These are phyloP conservation scores for Myathropa florea DNA, from an alignment of 2,888 invertebrate species.

Conservation along the genomic window DNA sequence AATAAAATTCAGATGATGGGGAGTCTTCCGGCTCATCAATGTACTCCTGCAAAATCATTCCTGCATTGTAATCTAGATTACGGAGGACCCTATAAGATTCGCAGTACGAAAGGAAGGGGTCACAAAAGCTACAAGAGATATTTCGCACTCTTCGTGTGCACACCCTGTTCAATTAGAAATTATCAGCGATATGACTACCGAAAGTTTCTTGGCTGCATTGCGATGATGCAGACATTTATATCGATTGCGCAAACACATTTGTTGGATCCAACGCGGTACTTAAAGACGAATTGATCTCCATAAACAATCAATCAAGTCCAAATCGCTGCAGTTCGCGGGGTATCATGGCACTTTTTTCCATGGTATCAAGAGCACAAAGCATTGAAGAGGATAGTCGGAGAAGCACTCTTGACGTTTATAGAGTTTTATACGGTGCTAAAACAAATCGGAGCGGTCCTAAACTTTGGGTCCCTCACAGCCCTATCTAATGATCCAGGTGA, in stretches of 20 bases:
- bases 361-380: no score
- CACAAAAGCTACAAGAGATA: slow-evolving; percentile 44
- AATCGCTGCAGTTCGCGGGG: no score
- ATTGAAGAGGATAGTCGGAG: no score
- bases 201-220: slow-evolving; percentile 32
- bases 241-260: slow-evolving; percentile 16
- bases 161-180: slow-evolving; percentile 53
- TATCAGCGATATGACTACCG: slow-evolving; percentile 45
- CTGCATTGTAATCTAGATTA: slow-evolving; percentile 32
- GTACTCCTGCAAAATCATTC: background rate
- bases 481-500: slow-evolving; percentile 8
- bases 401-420: background rate
- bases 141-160: slow-evolving; percentile 53
- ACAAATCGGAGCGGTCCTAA: no score
- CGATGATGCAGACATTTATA: slow-evolving; percentile 18
- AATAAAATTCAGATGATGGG: background rate
- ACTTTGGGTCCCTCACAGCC: no score
- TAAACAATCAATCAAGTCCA: no score
- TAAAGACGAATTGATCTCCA: no score
- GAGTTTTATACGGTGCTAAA: no score
- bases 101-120: slow-evolving; percentile 43
- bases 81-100: no score
- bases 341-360: no score
- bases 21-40: background rate
- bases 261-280: background rate